A percentile compares a stretch with the other conserved stretches of the same genome.
Evolutionary conservation across 2,113 vertebrate species (phyloP).

Genomic region (Prionailurus bengalensis): DNA sequence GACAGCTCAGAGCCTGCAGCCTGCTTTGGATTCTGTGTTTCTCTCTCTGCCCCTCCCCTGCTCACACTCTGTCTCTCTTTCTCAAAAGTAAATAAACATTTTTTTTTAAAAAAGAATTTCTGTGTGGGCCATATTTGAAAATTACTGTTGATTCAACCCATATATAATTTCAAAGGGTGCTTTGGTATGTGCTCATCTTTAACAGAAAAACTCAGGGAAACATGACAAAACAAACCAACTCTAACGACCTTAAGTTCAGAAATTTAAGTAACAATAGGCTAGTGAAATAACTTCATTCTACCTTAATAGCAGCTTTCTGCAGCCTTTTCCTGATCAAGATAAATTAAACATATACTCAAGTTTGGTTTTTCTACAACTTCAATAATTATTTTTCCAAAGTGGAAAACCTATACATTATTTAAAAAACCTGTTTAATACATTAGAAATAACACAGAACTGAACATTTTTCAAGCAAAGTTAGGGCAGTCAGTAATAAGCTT

Average conservation of each 20-base stretch:
- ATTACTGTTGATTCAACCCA: not conserved
- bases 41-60: no score
- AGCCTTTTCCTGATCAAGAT: not conserved
- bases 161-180: not conserved
- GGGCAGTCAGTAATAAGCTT: not conserved
- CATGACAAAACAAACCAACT: not conserved
- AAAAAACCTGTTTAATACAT: conserved; percentile 1
- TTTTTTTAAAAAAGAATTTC: not conserved
- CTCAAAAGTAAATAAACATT: no score
- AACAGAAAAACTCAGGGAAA: not conserved
- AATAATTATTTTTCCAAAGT: conserved; percentile 30
- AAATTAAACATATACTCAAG: not conserved
- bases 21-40: no score
- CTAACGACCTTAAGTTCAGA: not conserved
- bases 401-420: conserved; percentile 41
- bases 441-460: conserved; percentile 39
- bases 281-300: not conserved
- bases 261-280: not conserved
- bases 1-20: no score
- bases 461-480: conserved; percentile 21
- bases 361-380: conserved; percentile 24
- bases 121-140: not conserved
- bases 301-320: not conserved
- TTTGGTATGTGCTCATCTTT: not conserved
- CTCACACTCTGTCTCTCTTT: no score